A percentile compares a stretch with the other conserved stretches of the same genome.
phyloP scores from a whole-genome alignment of 2,797 vertebrate species.

The Natrix natrix region DNA sequence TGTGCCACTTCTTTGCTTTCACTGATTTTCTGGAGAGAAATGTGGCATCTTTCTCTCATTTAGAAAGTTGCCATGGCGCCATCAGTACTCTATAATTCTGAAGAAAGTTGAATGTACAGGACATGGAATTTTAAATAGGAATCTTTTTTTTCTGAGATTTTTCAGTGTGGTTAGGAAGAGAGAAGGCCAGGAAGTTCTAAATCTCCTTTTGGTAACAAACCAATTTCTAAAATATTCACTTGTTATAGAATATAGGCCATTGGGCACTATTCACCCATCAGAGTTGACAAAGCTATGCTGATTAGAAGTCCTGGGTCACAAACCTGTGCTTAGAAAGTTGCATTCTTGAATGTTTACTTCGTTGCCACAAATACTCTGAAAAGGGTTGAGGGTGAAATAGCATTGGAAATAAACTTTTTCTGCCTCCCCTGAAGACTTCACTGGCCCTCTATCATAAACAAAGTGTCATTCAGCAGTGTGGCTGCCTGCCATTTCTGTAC shows the following conservation, averaged over 20 bases:
- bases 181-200: not conserved
- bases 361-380: not conserved
- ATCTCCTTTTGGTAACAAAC: not conserved
- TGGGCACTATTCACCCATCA: not conserved
- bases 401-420: not conserved
- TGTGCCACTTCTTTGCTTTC: not conserved
- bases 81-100: not conserved
- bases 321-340: not conserved
- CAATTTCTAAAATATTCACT: not conserved
- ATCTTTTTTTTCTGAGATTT: not conserved
- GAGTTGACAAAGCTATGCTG: not conserved
- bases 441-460: not conserved
- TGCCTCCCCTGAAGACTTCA: not conserved
- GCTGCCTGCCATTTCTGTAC: constrained; percentile 17
- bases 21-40: not conserved
- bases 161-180: not conserved
- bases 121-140: not conserved
- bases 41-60: not conserved
- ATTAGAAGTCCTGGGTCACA: not conserved
- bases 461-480: not conserved
- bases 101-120: not conserved
- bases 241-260: not conserved
- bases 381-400: not conserved
- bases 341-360: not conserved
- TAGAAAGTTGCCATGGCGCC: not conserved